Percentiles rank a stretch among this genome's conserved stretches.
These are phyloP conservation scores for Pollenia angustigena DNA, from an alignment of 2,888 invertebrate genomes.

Conservation along the genomic window DNA sequence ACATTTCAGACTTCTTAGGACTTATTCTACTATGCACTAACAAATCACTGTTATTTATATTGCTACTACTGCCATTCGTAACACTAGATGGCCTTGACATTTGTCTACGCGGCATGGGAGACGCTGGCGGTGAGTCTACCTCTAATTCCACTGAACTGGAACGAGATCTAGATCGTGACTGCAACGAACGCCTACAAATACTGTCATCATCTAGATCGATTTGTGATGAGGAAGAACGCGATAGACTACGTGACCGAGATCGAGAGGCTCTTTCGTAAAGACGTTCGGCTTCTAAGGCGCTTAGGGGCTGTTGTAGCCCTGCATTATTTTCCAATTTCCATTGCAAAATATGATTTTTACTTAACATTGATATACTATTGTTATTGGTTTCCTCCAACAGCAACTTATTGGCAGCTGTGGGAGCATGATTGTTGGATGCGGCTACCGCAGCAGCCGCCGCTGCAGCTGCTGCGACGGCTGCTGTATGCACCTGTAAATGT, in stretches of 20 bases:
- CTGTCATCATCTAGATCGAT: constrained; percentile 81
- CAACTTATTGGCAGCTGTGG: constrained; percentile 49
- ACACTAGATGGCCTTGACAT: constrained; percentile 78
- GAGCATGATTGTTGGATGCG: constrained; percentile 63
- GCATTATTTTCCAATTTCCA: constrained; percentile 75
- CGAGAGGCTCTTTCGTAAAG: constrained; percentile 78
- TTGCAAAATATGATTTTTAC: constrained; percentile 81
- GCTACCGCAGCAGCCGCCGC: constrained; percentile 84
- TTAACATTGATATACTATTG: constrained; percentile 82
- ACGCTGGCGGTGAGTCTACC: constrained; percentile 89
- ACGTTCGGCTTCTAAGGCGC: constrained; percentile 69
- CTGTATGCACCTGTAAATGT: constrained; percentile 85
- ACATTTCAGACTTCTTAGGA: constrained; percentile 90
- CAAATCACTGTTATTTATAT: constrained; percentile 47
- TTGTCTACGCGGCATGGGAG: constrained; percentile 58
- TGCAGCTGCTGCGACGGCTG: constrained; percentile 86
- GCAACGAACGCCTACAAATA: constrained; percentile 74
- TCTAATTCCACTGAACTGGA: constrained; percentile 89
- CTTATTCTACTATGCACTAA: constrained; percentile 79
- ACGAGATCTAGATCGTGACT: constrained; percentile 80
- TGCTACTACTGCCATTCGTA: constrained; percentile 45
- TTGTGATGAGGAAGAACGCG: constrained; percentile 77
- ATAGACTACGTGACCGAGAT: constrained; percentile 81
- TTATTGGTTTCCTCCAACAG: constrained; percentile 81
- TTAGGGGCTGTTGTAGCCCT: constrained; percentile 48